Base-by-base conservation (phyloP, 2,888 invertebrate species). In the Drosophila cognata region DNA sequence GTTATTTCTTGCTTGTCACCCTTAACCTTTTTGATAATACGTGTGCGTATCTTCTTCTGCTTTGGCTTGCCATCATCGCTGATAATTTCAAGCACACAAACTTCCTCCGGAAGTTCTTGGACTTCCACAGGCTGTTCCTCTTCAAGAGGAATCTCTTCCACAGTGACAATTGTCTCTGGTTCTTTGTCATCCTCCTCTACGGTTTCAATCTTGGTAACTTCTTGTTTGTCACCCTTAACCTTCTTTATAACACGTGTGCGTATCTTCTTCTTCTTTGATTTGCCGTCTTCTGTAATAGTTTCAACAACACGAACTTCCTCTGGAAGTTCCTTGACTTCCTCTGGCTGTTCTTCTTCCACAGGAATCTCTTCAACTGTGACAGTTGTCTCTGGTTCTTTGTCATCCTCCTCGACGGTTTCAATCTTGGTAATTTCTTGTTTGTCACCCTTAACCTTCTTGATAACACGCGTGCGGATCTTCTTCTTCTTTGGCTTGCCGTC, bases 141-240 rank as follows among this genome's bases (percentile, higher is more conserved):
- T 10, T 84, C 73, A 2, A 74, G 1, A 0, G 82, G 65, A 46
- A 74, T 13, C 21, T 88, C 88, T 31, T 80, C 79, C 0, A 88
- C 79, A 0, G 87, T 85, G 1, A 88, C 86, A 10, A 77, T 80
- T 0, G 81, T 80, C 58, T 84, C 77, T 0, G 86, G 78, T 18
- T 55, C 36, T n/a, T 87, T 84, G 33, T 85, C 85, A 65, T 82
- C 85, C 52, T 87, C 87, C 52, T 88, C 88, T n/a, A 87, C 77
- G 6, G 84, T 88, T 63, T 84, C 77, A 13, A 88, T 88, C 64
- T 83, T 88, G 7, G 87, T 88, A 11, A 88, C 76, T 60, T 88
- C 83, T 75, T 87, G 87, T 28, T 84, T 87, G 68, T 74, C 82
- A 35, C 83, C 87, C 69, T 84, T 87, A 18, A 82, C 58, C 74